phyloP scores from a whole-genome alignment of 2,113 vertebrate species.

The Callaeas wilsoni region DNA sequence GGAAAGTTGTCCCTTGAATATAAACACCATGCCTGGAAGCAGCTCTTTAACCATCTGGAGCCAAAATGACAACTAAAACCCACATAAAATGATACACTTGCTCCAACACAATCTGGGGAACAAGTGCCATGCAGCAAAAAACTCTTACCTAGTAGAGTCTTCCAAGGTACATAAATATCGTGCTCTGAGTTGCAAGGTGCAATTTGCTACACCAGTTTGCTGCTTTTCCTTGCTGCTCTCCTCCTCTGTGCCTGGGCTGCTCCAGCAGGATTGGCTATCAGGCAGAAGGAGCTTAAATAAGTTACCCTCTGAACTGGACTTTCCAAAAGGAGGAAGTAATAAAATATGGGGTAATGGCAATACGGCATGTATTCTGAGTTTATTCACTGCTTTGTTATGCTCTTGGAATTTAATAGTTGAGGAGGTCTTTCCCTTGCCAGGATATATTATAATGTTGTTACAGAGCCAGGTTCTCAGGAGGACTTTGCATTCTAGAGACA shows the following conservation, averaged over 20 bases:
- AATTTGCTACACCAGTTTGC: not conserved
- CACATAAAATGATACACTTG: rapidly evolving
- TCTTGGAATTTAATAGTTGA: not conserved
- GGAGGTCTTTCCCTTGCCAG: not conserved
- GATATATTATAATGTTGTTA: not conserved
- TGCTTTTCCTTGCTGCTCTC: not conserved
- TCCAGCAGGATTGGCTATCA: not conserved
- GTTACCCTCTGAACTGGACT: not conserved
- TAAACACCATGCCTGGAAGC: not conserved
- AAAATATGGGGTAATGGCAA: not conserved
- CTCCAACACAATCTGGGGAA: not conserved
- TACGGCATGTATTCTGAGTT: not conserved
- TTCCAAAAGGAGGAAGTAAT: conserved; percentile 16
- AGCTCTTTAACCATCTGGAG: not conserved
- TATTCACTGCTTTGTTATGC: not conserved
- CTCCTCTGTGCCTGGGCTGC: not conserved
- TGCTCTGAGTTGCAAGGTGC: not conserved
- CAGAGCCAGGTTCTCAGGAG: not conserved
- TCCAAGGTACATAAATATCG: not conserved
- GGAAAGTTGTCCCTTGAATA: not conserved
- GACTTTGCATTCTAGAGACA: not conserved
- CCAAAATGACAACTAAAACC: not conserved
- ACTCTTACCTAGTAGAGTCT: not conserved
- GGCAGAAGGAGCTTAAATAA: conserved; percentile 11
- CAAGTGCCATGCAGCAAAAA: not conserved